Percentiles rank a stretch among this genome's conserved stretches.
Evolutionary conservation across 2,888 invertebrate species (phyloP).

Genomic region (Tetheella fluctuosa): DNA sequence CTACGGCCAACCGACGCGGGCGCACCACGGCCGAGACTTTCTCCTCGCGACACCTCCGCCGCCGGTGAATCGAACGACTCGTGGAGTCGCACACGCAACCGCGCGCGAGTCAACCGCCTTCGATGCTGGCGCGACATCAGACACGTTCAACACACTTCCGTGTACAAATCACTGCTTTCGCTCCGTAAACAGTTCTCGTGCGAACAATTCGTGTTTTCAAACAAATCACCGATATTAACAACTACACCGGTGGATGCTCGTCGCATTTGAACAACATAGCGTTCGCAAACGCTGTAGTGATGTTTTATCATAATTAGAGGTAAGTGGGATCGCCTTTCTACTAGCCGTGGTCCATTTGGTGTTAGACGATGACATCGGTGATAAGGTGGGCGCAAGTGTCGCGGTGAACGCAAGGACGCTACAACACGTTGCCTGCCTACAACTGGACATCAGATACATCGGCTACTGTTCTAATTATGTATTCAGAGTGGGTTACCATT

Average conservation of each 20-base stretch:
- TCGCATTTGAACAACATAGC: slow-evolving; percentile 39
- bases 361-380: slow-evolving; percentile 75
- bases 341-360: slow-evolving; percentile 50
- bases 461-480: slow-evolving; percentile 29
- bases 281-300: slow-evolving; percentile 55
- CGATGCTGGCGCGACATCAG: slow-evolving; percentile 46
- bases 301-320: slow-evolving; percentile 68
- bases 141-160: slow-evolving; percentile 61
- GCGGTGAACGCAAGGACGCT: slow-evolving; percentile 79
- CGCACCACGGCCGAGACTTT: slow-evolving; percentile 82
- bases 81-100: slow-evolving; percentile 73
- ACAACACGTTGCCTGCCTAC: slow-evolving; percentile 42
- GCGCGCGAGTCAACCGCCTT: slow-evolving; percentile 75
- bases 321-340: slow-evolving; percentile 71
- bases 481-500: slow-evolving; percentile 36
- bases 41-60: slow-evolving; percentile 79
- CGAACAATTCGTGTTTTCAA: slow-evolving; percentile 61
- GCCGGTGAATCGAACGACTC: slow-evolving; percentile 64
- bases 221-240: slow-evolving; percentile 37
- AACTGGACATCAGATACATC: slow-evolving; percentile 45
- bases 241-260: slow-evolving; percentile 42
- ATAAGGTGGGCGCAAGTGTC: slow-evolving; percentile 68
- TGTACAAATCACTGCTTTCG: slow-evolving; percentile 70
- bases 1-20: slow-evolving; percentile 68
- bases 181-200: slow-evolving; percentile 70